Conservation (phyloP, 2,113 vertebrate species). For the Xyliphius kryptos region DNA sequence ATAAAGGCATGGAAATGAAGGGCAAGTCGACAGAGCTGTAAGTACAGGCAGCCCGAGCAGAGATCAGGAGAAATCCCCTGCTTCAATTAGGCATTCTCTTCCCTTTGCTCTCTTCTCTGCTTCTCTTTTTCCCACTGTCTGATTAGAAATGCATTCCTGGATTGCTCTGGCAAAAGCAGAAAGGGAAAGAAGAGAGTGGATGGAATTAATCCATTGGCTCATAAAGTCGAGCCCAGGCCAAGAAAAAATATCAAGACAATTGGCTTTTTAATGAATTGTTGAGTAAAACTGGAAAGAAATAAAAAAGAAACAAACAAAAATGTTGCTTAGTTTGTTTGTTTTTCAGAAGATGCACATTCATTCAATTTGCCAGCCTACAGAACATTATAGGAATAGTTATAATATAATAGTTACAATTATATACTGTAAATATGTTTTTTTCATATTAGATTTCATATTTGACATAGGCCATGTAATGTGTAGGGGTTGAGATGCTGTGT, state of each 20-base stretch:
- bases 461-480: slow-evolving; percentile 22
- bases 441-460: too few relatives aligned
- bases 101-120: slow-evolving; percentile 28
- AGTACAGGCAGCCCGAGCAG: slow-evolving; percentile 31
- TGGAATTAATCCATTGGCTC: slow-evolving; percentile 44
- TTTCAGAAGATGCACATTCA: too few relatives aligned
- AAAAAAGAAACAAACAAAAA: too few relatives aligned
- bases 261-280: too few relatives aligned
- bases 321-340: too few relatives aligned
- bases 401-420: too few relatives aligned
- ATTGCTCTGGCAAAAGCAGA: slow-evolving; percentile 23
- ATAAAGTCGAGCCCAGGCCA: slow-evolving; percentile 39
- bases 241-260: too few relatives aligned
- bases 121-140: slow-evolving; percentile 31
- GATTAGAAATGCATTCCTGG: slow-evolving; percentile 44
- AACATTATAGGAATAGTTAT: too few relatives aligned
- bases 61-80: slow-evolving; percentile 47
- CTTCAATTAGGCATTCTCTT: slow-evolving; percentile 45
- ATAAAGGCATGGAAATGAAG: slow-evolving; percentile 43
- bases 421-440: too few relatives aligned
- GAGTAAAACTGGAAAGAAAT: too few relatives aligned
- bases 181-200: slow-evolving; percentile 12
- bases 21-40: slow-evolving; percentile 37
- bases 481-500: slow-evolving; percentile 3
- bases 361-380: too few relatives aligned